Evolutionary conservation across 2,888 invertebrate species (phyloP), one percentile per base, ranked within the genome.

Genomic region (Drosophila nr. perissopoda): DNA sequence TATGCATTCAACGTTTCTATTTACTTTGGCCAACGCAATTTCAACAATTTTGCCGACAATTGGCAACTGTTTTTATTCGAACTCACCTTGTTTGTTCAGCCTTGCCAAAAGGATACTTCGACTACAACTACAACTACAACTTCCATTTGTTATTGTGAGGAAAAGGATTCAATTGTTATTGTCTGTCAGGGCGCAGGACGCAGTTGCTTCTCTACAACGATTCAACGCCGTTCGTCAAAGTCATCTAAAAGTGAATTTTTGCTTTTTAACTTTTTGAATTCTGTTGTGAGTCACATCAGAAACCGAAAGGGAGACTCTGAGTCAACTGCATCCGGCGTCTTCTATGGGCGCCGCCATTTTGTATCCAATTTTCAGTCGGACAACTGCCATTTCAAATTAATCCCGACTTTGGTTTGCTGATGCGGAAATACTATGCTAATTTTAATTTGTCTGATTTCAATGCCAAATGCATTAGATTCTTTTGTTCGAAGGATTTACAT

Each of bases 261-360:
- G 83, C 91, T 91, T 91, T 91, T 91, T 91, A 91, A 91, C 91
- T 91, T 91, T 86, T 88, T 71, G 82, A 87, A 87, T 89, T 87
- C 69, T 51, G 42, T 62, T 63, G 53, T 59, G 61, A 52, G 29
- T 45, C 53, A 25, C 21, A 29, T 56, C 57, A 16, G 67, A 60
- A 66, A 29, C 11, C 2, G 3, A 40, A 34, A 61, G 61, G 69
- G 65, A 48, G 49, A 18, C 34, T 6, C 4, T 11, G 40, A 29
- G n/a, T 25, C 25, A 52, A 53, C 52, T 29, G 38, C 42, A 42
- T 31, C 8, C 8, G 45, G 21, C 13, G 7, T 21, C 21, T 21
- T 25, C 56, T 29, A 69, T 78, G 72, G 27, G 67, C 63, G 75
- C 76, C 74, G 76, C 78, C 78, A 76, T 77, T 74, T 63, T 78